Base-by-base conservation (phyloP, 2,888 invertebrate species). In the Agrochola litura region DNA sequence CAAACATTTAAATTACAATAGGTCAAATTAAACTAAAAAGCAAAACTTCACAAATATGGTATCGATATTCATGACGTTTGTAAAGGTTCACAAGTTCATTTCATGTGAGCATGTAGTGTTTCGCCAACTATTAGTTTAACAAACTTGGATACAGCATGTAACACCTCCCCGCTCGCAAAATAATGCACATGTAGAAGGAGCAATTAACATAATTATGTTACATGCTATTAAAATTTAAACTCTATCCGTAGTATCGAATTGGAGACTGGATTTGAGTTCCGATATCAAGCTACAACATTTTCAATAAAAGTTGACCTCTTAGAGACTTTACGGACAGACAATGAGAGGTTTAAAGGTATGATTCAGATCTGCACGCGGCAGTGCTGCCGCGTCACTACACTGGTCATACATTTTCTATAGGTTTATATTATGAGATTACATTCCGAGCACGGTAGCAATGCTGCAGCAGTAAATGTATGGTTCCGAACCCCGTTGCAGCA, bases 181-280 rank as follows among this genome's bases (percentile, higher is more conserved):
- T 77, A 19, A 37, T 54, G 22, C 12, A 22, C 19, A 37, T 25
- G 65, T 22, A 49, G 54, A 16, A 25, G 22, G 16, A 46, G 22
- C 8, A 22, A 22, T 49, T 10, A 25, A 49, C 58, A 14, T 41
- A 49, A 67, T 58, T n/a, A 76, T 56, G n/a, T n/a, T 68, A 58
- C 67, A 56, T 46, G 54, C 67, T 56, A 79, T 68, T 76, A 68
- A 41, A 79, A 52, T 5, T 2, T 41, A 52, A 52, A 54, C 54
- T 9, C 4, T 6, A 41, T 6, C 16, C 25, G 19, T 10, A 16
- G 25, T n/a, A 41, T 61, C 22, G 41, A 16, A 75, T 60, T 16
- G 16, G 22, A 30, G 22, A n/a, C 16, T 19, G 6, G 6, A 16
- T 25, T 73, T 30, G 16, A 43, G 52, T 60, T 41, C 37, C 14